Conservation (phyloP, 2,113 vertebrate species). For the Eublepharis macularius region DNA sequence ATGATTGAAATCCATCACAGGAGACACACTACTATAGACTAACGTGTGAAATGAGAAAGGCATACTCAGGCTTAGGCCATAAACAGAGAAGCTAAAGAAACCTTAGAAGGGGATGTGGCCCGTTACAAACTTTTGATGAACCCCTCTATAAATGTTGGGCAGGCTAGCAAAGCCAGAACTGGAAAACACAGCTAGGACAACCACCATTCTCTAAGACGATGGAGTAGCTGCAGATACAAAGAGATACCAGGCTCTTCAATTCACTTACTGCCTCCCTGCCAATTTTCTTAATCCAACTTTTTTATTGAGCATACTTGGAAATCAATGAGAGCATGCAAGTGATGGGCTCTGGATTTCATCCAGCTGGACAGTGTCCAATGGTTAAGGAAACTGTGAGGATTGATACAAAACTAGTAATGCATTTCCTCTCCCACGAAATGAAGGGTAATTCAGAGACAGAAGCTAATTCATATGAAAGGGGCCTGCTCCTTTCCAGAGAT, state of each 20-base stretch:
- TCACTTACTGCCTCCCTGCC: not conserved
- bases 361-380: conserved; percentile 28
- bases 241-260: not conserved
- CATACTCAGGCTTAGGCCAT: not conserved
- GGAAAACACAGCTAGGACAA: not conserved
- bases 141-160: not conserved
- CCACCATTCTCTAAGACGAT: not conserved
- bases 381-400: conserved; percentile 25
- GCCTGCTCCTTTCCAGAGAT: not conserved
- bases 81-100: not conserved
- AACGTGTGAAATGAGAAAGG: not conserved
- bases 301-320: conserved; percentile 12
- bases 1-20: not conserved
- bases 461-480: conserved; percentile 7
- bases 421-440: conserved; percentile 13
- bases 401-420: not conserved
- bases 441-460: conserved; percentile 12
- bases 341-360: conserved; percentile 14
- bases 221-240: not conserved
- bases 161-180: not conserved
- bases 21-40: not conserved
- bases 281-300: not conserved
- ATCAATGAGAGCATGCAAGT: not conserved
- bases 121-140: not conserved
- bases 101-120: not conserved